Conservation (phyloP, 2,888 invertebrate genomes). For the Dolomedes plantarius region DNA sequence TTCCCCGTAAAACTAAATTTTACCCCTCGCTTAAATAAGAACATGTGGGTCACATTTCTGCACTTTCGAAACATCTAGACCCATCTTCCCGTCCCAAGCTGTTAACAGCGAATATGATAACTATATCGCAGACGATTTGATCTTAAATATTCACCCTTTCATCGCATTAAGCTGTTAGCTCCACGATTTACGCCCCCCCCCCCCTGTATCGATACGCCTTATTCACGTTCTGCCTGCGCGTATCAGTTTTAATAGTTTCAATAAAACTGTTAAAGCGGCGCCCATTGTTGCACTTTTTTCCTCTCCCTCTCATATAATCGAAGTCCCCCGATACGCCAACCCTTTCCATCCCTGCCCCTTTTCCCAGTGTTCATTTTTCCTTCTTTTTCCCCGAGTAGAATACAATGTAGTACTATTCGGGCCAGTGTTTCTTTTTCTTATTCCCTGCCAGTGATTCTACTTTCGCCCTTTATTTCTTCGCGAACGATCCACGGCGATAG, state of each 20-base stretch:
- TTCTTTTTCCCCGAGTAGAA: not conserved
- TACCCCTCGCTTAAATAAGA: too few species aligned
- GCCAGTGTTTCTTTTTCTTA: constrained; percentile 12
- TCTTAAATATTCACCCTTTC: too few species aligned
- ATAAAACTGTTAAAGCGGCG: not conserved
- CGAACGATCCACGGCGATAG: not conserved
- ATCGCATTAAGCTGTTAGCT: too few species aligned
- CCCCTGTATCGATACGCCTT: not conserved
- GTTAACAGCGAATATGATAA: too few species aligned
- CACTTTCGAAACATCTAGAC: too few species aligned
- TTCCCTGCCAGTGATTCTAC: not conserved
- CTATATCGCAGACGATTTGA: too few species aligned
- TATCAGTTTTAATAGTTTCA: not conserved
- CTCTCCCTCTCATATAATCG: not conserved
- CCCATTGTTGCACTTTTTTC: not conserved
- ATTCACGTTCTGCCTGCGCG: not conserved
- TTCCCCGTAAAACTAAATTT: too few species aligned
- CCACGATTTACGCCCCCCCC: too few species aligned
- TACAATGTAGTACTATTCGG: constrained; percentile 7
- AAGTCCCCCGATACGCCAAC: not conserved
- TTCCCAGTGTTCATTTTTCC: constrained; percentile 1
- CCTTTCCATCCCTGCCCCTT: not conserved
- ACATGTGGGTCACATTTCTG: too few species aligned
- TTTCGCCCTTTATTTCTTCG: not conserved
- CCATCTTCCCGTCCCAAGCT: too few species aligned